These are phyloP conservation scores for Sturmia bella DNA, from an alignment of 2,888 invertebrate genomes.

Conservation along the genomic window DNA sequence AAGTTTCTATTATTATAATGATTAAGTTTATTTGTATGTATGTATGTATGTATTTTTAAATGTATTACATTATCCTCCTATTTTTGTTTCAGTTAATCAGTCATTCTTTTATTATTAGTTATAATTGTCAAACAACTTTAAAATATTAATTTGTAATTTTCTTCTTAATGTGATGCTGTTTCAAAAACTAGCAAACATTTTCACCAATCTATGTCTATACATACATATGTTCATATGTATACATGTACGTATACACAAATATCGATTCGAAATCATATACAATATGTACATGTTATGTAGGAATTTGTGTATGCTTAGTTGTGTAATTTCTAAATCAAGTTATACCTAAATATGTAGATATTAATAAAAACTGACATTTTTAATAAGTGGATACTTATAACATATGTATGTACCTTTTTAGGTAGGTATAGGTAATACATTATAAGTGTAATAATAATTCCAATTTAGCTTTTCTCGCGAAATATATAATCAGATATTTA, in stretches of 20 bases:
- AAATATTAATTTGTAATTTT: slow-evolving; percentile 41
- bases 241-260: slow-evolving; percentile 1
- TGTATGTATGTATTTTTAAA: slow-evolving; percentile 22
- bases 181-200: slow-evolving; percentile 75
- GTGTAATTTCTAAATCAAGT: too few relatives aligned
- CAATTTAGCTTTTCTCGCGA: too few relatives aligned
- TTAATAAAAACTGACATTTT: too few relatives aligned
- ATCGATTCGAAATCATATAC: slow-evolving; percentile 1
- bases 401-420: too few relatives aligned
- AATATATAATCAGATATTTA: too few relatives aligned
- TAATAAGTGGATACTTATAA: too few relatives aligned
- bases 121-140: slow-evolving; percentile 21
- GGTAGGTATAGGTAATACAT: too few relatives aligned
- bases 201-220: too few relatives aligned
- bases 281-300: too few relatives aligned
- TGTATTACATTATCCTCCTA: slow-evolving; percentile 71
- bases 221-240: background rate
- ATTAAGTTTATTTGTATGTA: slow-evolving; percentile 60
- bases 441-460: too few relatives aligned
- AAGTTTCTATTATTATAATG: slow-evolving; percentile 56
- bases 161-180: slow-evolving; percentile 71
- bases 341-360: too few relatives aligned
- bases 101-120: slow-evolving; percentile 77
- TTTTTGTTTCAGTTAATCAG: slow-evolving; percentile 79
- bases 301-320: too few relatives aligned